Base-by-base conservation (phyloP, 2,888 invertebrate genomes). In the Pseudoips prasinana region DNA sequence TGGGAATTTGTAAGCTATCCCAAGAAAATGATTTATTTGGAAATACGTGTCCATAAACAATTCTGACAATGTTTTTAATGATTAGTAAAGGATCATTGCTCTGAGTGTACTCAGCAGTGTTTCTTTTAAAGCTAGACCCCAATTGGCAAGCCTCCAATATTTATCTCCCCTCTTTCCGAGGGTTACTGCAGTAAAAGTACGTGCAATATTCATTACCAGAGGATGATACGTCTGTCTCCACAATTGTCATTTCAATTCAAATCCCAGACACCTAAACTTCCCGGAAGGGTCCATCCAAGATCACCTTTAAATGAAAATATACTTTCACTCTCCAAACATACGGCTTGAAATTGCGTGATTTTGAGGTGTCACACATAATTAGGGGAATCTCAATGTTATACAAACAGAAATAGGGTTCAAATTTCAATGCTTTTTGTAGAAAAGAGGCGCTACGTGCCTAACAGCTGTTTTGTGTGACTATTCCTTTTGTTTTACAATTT, bases 391-490 rank as follows among this genome's bases (percentile, higher is more conserved):
- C 1, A 22, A 20, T 9, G 10, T 25, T 50, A 8, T 10, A 0
- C 0, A 0, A 1, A 0, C 0, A 2, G 1, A 0, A 3, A 25
- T 54, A 60, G 25, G 36, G 49, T 49, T 32, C 18, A 20, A 35
- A 49, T 50, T 55, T 1, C 18, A 5, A 8, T 48, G 48, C 32
- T n/a, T 19, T 28, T 10, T 7, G 11, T 14, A 8, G n/a, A 31
- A 38, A 43, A 28, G 39, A 46, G 33, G 37, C 26, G 34, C 30
- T 74, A 75, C 79, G 81, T 81, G 81, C 65, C 62, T 64, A 79
- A 82, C 78, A 80, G 77, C 75, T 78, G 79, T 81, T 78, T 70
- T 69, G 73, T 74, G 70, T n/a, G n/a, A n/a, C n/a, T n/a, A 56
- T 58, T 38, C 40, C 47, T 64, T 75, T 81, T 80, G 76, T 80